Conservation (phyloP, 1,140 invertebrate species). For the Aleiodes sp. region DNA sequence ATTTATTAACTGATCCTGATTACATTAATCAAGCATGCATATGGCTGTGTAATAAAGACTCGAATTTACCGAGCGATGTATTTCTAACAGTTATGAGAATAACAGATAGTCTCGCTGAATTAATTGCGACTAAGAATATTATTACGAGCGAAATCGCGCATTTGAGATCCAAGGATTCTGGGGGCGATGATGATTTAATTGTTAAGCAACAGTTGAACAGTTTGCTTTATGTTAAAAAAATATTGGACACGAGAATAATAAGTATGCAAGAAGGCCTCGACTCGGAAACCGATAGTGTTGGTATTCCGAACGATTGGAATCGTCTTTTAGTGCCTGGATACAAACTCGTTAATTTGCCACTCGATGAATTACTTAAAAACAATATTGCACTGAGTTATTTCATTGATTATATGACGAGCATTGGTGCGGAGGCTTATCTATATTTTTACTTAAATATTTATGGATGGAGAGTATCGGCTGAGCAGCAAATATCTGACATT, state of each 20-base stretch:
- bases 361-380: constrained; percentile 84
- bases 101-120: constrained; percentile 81
- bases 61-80: constrained; percentile 79
- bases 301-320: constrained; percentile 64
- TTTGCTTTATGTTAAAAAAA: constrained; percentile 81
- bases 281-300: constrained; percentile 62
- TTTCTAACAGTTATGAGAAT: constrained; percentile 84
- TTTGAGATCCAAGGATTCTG: constrained; percentile 82
- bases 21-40: constrained; percentile 93
- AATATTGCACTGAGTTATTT: constrained; percentile 83
- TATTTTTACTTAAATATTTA: constrained; percentile 88
- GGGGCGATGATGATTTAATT: constrained; percentile 81
- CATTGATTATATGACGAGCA: constrained; percentile 81
- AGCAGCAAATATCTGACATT: constrained; percentile 77
- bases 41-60: constrained; percentile 84
- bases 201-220: constrained; percentile 92
- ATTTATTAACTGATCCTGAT: constrained; percentile 90
- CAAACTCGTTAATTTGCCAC: constrained; percentile 75
- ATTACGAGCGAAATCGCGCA: constrained; percentile 83
- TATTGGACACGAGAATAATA: constrained; percentile 75
- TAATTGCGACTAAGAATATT: constrained; percentile 81
- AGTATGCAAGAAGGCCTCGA: constrained; percentile 71
- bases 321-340: constrained; percentile 66
- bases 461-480: constrained; percentile 81
- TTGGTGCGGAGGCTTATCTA: constrained; percentile 79